phyloP scores from a whole-genome alignment of 2,113 vertebrate species.

The Pao palembangensis region DNA sequence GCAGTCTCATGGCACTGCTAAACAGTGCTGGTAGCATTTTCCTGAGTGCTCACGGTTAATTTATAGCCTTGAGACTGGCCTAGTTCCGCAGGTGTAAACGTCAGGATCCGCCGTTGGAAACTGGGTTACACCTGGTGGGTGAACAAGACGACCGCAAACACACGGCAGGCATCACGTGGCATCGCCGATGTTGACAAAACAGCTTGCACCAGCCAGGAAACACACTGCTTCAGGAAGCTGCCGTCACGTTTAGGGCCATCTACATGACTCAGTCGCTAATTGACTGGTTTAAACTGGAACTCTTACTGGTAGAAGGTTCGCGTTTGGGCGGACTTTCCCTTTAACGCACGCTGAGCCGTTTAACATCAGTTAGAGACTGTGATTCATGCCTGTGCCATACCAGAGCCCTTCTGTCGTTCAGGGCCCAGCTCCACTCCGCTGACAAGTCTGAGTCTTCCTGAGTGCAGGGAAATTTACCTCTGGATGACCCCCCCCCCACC shows the following conservation, averaged over 20 bases:
- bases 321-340: neutral
- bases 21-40: slow-evolving; percentile 31
- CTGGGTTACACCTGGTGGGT: slow-evolving; percentile 68
- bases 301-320: no score
- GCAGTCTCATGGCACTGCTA: slow-evolving; percentile 2
- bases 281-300: neutral
- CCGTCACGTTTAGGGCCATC: no score
- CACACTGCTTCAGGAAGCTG: no score
- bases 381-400: slow-evolving; percentile 36
- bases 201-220: neutral
- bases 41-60: slow-evolving; percentile 51
- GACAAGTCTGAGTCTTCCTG: slow-evolving; percentile 23
- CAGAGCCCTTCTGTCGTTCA: slow-evolving; percentile 41
- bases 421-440: slow-evolving; percentile 27
- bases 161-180: neutral
- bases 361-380: neutral
- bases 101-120: slow-evolving; percentile 57
- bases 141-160: slow-evolving; percentile 31
- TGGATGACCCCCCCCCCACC: slow-evolving; percentile 39
- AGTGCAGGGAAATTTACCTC: slow-evolving; percentile 53
- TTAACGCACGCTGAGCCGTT: no score
- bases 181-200: slow-evolving; percentile 1
- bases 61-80: slow-evolving; percentile 61
- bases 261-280: neutral
- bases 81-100: slow-evolving; percentile 68